Evolutionary conservation across 53 echinoderm and acorn worm genomes (phyloP).

Genomic region (Patiria pectinifera): DNA sequence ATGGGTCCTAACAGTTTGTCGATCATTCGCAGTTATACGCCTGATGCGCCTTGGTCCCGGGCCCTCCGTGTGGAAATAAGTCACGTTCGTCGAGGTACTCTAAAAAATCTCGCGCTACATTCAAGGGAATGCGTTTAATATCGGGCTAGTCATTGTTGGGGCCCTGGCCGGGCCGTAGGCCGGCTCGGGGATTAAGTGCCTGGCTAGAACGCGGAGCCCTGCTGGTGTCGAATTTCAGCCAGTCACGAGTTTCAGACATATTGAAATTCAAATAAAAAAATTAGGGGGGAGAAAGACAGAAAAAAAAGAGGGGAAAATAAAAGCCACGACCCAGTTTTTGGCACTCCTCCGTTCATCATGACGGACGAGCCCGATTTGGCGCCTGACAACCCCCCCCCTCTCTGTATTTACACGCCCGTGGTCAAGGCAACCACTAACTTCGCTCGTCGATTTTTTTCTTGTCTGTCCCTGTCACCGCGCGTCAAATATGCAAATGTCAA

Average conservation of each 20-base stretch:
- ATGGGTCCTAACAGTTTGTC: background rate
- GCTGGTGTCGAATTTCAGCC: constrained; percentile 54
- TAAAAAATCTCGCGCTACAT: constrained; percentile 56
- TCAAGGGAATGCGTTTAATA: constrained; percentile 70
- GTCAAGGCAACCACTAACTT: constrained; percentile 41
- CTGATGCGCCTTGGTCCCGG: background rate
- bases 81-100: constrained; percentile 53
- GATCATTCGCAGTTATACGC: background rate
- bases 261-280: constrained; percentile 70
- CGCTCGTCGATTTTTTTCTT: background rate
- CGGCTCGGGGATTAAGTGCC: constrained; percentile 63
- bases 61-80: constrained; percentile 48
- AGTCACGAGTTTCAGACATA: constrained; percentile 64
- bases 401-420: constrained; percentile 51
- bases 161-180: background rate
- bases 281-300: background rate
- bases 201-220: constrained; percentile 29
- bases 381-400: constrained; percentile 6
- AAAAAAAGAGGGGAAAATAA: constrained; percentile 12
- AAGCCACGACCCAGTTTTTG: constrained; percentile 39
- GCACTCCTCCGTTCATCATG: constrained; percentile 26
- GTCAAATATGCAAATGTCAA: constrained; percentile 63
- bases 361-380: constrained; percentile 1
- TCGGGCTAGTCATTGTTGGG: constrained; percentile 57
- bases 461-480: background rate